phyloP scores from a whole-genome alignment of 2,113 vertebrate species.

The Mustela lutreola region DNA sequence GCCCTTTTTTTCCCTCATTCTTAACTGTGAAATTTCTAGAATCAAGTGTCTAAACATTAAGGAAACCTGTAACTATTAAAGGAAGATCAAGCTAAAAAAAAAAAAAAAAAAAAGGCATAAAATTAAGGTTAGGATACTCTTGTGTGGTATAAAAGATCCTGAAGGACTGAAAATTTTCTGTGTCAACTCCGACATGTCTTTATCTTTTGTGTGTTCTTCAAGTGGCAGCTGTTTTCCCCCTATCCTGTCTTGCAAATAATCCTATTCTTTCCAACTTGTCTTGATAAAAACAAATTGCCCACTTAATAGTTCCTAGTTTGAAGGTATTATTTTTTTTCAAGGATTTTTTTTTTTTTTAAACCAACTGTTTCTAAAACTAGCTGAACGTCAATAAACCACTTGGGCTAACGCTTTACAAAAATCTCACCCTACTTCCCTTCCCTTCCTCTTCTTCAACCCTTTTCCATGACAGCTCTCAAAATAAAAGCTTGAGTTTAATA shows the following conservation, averaged over 20 bases:
- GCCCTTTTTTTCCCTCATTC: background rate
- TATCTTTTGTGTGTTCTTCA: background rate
- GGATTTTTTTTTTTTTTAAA: background rate
- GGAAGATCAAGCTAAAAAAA: background rate
- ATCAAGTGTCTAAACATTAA: background rate
- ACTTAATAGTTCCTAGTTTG: background rate
- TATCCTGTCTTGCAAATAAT: background rate
- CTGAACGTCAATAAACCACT: background rate
- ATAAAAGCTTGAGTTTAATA: background rate
- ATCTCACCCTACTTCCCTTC: background rate
- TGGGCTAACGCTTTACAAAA: background rate
- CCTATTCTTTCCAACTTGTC: background rate
- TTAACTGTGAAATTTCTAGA: background rate
- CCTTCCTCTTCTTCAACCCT: background rate
- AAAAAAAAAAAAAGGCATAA: background rate
- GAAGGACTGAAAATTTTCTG: background rate
- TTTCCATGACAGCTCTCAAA: background rate
- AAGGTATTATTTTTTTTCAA: background rate
- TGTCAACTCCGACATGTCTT: background rate
- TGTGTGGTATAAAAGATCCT: background rate
- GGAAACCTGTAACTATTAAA: background rate
- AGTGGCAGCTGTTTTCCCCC: background rate
- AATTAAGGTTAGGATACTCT: background rate
- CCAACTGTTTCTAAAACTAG: background rate
- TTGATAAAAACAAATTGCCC: background rate